Conservation (phyloP, 2,113 vertebrate species). For the Ptilonorhynchus violaceus region DNA sequence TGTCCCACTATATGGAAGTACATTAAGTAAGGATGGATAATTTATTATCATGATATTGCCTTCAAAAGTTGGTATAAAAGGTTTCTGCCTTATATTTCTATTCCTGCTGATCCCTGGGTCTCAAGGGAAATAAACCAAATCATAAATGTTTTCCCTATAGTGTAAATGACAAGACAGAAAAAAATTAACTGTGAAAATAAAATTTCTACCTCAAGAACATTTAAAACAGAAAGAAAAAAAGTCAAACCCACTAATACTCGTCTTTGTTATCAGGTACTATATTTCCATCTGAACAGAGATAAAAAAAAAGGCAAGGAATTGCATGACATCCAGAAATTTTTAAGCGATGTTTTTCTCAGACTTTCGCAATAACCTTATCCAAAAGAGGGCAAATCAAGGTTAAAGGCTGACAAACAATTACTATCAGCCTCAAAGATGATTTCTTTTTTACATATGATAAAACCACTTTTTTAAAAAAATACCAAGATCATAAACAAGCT, state of each 20-base stretch:
- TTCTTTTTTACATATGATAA: neutral
- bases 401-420: neutral
- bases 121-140: constrained; percentile 11
- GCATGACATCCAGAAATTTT: neutral
- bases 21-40: neutral
- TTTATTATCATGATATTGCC: neutral
- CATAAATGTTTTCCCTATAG: neutral
- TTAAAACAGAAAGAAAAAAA: neutral
- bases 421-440: neutral
- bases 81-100: neutral
- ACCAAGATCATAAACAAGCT: neutral
- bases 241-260: neutral
- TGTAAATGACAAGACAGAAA: neutral
- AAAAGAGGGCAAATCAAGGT: neutral
- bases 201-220: neutral
- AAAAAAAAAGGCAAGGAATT: neutral
- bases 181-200: neutral
- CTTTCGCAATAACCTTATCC: neutral
- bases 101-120: neutral
- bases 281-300: neutral
- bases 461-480: neutral
- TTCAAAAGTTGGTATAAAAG: neutral
- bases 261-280: neutral
- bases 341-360: neutral
- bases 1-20: neutral